Percentiles rank a stretch among this genome's conserved stretches.
These are phyloP conservation scores for Wasmannia auropunctata DNA, from an alignment of 1,140 invertebrate genomes.

Conservation along the genomic window DNA sequence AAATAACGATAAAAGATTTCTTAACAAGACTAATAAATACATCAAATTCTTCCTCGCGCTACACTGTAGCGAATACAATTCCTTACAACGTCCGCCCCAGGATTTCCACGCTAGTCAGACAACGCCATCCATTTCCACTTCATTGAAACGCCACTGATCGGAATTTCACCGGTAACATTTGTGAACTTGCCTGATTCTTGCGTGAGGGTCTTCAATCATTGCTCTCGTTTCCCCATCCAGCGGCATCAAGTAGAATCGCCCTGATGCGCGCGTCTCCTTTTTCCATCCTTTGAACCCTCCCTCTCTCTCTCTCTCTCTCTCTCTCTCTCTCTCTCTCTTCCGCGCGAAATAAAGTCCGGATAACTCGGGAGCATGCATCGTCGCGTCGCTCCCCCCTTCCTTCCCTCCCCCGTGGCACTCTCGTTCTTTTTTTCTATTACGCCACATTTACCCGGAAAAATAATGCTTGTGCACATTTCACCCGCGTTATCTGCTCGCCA, in stretches of 20 bases:
- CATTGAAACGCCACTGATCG: constrained; percentile 31
- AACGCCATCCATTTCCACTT: constrained; percentile 25
- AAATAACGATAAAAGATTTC: not conserved
- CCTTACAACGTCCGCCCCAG: not conserved
- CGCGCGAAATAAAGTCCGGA: constrained; percentile 49
- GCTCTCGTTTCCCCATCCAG: not conserved
- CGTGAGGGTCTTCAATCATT: constrained; percentile 1
- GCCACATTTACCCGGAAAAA: constrained; percentile 71
- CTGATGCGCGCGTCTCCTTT: constrained; percentile 2
- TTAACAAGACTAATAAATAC: constrained; percentile 3
- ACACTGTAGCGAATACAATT: not conserved
- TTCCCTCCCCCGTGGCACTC: not conserved
- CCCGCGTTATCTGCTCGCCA: constrained; percentile 68
- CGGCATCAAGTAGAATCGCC: constrained; percentile 37
- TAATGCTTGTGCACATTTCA: constrained; percentile 71
- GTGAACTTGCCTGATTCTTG: constrained; percentile 34
- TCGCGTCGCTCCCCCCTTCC: not conserved
- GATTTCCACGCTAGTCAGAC: constrained; percentile 1
- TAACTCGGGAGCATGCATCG: constrained; percentile 46
- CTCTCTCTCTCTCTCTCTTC: not conserved
- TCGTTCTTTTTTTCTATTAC: constrained; percentile 68
- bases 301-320: not conserved
- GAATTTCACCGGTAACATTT: constrained; percentile 39
- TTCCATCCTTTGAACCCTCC: not conserved
- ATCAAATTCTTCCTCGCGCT: not conserved